Percentiles rank a stretch among this genome's conserved stretches.
phyloP scores from a whole-genome alignment of 1,140 invertebrate species.

The Cydia fagiglandana region DNA sequence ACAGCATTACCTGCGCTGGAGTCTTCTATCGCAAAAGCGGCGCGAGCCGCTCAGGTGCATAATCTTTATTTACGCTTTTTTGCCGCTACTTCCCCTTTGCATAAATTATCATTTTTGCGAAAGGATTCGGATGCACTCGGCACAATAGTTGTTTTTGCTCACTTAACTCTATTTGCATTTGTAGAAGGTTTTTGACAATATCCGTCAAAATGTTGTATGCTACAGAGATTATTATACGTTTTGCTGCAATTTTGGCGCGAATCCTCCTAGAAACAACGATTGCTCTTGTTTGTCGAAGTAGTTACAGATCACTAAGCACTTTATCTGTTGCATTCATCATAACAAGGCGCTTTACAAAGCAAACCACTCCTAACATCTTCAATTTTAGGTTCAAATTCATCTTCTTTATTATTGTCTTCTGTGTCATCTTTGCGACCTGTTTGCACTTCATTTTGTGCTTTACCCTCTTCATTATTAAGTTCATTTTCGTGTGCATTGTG shows the following conservation, averaged over 20 bases:
- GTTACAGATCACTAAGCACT: constrained; percentile 68
- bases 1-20: constrained; percentile 44
- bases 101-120: constrained; percentile 72
- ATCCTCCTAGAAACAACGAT: constrained; percentile 35
- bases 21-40: constrained; percentile 60
- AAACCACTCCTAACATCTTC: constrained; percentile 51
- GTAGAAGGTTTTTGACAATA: neutral
- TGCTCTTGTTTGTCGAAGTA: constrained; percentile 63
- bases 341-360: constrained; percentile 39
- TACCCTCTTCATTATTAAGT: constrained; percentile 37
- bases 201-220: neutral
- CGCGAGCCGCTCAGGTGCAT: constrained; percentile 70
- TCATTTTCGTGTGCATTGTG: constrained; percentile 39
- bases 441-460: constrained; percentile 35
- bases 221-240: neutral
- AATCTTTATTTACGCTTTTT: constrained; percentile 75
- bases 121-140: constrained; percentile 35
- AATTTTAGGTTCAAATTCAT: constrained; percentile 54
- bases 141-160: constrained; percentile 5
- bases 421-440: constrained; percentile 34
- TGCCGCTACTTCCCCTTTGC: constrained; percentile 74
- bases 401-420: constrained; percentile 41
- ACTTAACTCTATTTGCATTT: neutral
- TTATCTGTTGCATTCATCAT: constrained; percentile 65
- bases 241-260: constrained; percentile 33